Conservation (phyloP, 2,797 vertebrate species). For the Fistularia commersonii region DNA sequence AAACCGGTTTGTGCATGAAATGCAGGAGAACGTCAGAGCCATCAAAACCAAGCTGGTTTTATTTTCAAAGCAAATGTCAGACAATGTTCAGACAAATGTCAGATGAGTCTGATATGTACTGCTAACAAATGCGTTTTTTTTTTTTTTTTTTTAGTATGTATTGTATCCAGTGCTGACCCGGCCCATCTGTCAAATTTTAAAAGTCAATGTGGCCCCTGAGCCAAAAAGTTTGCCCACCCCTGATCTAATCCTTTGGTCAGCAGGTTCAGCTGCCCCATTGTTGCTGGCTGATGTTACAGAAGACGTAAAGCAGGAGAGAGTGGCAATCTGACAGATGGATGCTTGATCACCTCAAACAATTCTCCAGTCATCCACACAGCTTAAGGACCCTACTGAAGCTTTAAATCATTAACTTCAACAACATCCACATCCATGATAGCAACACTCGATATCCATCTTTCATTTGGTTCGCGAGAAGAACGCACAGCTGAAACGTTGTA, state of each 20-base stretch:
- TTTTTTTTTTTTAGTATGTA: too few relatives aligned
- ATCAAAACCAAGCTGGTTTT: too few relatives aligned
- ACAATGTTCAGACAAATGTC: too few relatives aligned
- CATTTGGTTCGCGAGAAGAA: slow-evolving; percentile 20
- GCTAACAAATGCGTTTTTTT: too few relatives aligned
- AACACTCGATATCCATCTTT: slow-evolving; percentile 19
- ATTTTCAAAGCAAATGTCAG: too few relatives aligned
- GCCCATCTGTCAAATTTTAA: too few relatives aligned
- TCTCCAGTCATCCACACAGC: slow-evolving; percentile 11
- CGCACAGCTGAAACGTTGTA: not conserved
- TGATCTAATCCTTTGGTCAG: slow-evolving; percentile 6
- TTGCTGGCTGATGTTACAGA: slow-evolving; percentile 22
- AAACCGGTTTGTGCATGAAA: too few relatives aligned
- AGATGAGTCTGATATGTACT: too few relatives aligned
- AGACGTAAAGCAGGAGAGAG: slow-evolving; percentile 31
- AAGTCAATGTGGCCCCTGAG: too few relatives aligned
- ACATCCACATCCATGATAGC: slow-evolving; percentile 39
- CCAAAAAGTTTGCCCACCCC: too few relatives aligned
- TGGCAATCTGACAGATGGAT: slow-evolving; percentile 59
- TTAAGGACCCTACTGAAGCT: slow-evolving; percentile 35
- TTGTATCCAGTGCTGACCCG: too few relatives aligned
- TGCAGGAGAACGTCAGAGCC: too few relatives aligned
- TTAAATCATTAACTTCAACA: slow-evolving; percentile 28
- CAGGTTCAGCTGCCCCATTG: slow-evolving; percentile 32
- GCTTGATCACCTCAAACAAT: slow-evolving; percentile 28